Conservation (phyloP, 2,797 vertebrate genomes). For the Myotis planiceps region DNA sequence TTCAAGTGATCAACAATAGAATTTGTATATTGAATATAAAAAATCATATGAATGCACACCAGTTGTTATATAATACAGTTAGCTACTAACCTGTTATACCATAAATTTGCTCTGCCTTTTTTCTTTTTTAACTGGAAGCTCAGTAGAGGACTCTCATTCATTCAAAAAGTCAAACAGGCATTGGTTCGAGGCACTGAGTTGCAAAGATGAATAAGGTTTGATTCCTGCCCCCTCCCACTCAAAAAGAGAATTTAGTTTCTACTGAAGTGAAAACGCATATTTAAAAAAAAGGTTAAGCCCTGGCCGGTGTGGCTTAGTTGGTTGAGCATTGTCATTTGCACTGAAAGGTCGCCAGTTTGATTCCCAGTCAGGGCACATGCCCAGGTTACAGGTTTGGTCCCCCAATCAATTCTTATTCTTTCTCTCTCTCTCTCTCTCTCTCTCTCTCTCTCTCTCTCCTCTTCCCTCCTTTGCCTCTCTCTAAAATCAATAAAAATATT, state of each 20-base stretch:
- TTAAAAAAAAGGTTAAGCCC: background rate
- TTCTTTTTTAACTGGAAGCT: slow-evolving; percentile 24
- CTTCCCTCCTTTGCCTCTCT: background rate
- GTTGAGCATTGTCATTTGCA: background rate
- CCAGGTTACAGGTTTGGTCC: background rate
- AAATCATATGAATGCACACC: background rate
- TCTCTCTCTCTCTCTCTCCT: background rate
- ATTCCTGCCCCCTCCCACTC: background rate
- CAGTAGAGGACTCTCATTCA: background rate
- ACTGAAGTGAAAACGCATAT: background rate
- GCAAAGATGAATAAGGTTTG: slow-evolving; percentile 22
- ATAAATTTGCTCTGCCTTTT: background rate
- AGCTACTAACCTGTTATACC: slow-evolving; percentile 21
- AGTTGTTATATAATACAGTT: slow-evolving; percentile 27
- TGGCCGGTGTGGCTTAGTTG: background rate
- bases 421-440: background rate
- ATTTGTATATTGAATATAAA: background rate
- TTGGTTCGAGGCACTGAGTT: background rate
- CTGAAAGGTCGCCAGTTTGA: background rate
- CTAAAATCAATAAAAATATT: background rate
- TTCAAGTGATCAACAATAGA: background rate
- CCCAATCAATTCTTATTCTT: background rate
- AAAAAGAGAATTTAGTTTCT: background rate
- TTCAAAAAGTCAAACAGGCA: background rate
- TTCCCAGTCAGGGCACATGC: background rate